Conservation (phyloP, 1,140 invertebrate species). For the Hylaeus volcanicus region DNA sequence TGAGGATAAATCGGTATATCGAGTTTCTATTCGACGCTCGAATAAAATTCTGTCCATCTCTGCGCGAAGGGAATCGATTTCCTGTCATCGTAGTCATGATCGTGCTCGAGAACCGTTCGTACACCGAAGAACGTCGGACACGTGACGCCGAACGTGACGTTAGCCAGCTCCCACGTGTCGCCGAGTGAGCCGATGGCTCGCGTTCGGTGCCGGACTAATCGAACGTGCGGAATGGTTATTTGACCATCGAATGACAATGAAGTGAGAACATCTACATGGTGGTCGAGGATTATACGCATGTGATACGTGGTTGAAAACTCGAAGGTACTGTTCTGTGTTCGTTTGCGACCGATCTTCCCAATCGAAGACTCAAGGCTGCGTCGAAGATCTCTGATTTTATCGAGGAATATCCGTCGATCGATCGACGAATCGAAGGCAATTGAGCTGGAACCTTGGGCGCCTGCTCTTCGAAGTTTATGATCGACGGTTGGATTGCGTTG, state of each 20-base stretch:
- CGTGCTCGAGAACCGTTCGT: slow-evolving; percentile 5
- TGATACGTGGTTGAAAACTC: neutral
- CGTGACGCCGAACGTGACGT: slow-evolving; percentile 26
- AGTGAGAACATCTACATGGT: too few species aligned
- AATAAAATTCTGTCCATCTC: too few species aligned
- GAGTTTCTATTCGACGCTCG: too few species aligned
- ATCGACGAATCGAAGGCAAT: neutral
- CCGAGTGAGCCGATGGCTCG: slow-evolving; percentile 6
- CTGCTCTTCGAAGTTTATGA: neutral
- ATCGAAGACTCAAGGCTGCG: too few species aligned
- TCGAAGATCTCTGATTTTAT: neutral
- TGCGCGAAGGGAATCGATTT: neutral
- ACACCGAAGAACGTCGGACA: slow-evolving; percentile 15
- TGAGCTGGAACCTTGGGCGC: neutral
- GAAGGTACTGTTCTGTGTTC: neutral
- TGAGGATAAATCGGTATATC: too few species aligned
- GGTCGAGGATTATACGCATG: too few species aligned
- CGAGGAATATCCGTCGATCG: neutral
- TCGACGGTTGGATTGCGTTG: neutral
- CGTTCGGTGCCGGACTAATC: neutral
- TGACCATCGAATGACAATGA: neutral
- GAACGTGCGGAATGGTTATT: neutral
- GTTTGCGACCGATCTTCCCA: too few species aligned
- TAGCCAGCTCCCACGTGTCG: slow-evolving; percentile 35
- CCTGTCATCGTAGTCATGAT: neutral